Evolutionary conservation across 2,113 vertebrate genomes (phyloP).

Genomic region (Semnornis frantzii): DNA sequence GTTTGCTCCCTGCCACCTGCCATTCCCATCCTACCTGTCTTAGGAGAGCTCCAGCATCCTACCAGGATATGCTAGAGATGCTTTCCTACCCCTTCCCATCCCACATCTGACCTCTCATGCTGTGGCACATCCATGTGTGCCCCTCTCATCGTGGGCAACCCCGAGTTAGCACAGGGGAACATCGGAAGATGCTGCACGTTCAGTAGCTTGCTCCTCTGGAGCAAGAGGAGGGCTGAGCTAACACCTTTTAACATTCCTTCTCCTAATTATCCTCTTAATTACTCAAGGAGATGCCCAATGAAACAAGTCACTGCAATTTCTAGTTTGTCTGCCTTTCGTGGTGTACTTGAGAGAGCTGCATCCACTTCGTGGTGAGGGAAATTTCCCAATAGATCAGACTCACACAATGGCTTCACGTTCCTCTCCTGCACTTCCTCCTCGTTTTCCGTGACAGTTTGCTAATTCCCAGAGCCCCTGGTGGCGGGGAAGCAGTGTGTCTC

Average conservation of each 20-base stretch:
- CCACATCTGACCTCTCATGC: rapidly evolving
- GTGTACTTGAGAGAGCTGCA: slow-evolving; percentile 29
- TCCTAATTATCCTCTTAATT: slow-evolving; percentile 67
- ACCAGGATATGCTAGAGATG: rapidly evolving
- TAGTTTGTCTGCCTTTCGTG: neutral
- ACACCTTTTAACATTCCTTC: slow-evolving; percentile 4
- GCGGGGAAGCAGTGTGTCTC: neutral
- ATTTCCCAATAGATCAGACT: slow-evolving; percentile 19
- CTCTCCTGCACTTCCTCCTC: neutral
- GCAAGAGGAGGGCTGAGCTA: neutral
- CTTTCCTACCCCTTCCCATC: neutral
- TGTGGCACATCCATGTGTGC: rapidly evolving
- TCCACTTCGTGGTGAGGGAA: slow-evolving; percentile 7
- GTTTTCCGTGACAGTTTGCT: slow-evolving; percentile 20
- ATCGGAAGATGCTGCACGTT: neutral
- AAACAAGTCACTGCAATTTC: slow-evolving; percentile 62
- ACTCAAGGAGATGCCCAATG: slow-evolving; percentile 67
- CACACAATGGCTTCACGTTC: neutral
- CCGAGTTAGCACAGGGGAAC: rapidly evolving
- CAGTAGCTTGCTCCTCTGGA: neutral
- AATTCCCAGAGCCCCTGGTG: slow-evolving; percentile 7
- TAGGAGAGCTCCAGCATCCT: neutral
- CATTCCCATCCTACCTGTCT: neutral
- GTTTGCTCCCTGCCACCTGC: neutral
- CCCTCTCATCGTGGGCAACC: neutral